A percentile compares a stretch with the other conserved stretches of the same genome.
These are phyloP conservation scores for Corydoras sp. DNA, from an alignment of 2,113 vertebrate species.

Conservation along the genomic window DNA sequence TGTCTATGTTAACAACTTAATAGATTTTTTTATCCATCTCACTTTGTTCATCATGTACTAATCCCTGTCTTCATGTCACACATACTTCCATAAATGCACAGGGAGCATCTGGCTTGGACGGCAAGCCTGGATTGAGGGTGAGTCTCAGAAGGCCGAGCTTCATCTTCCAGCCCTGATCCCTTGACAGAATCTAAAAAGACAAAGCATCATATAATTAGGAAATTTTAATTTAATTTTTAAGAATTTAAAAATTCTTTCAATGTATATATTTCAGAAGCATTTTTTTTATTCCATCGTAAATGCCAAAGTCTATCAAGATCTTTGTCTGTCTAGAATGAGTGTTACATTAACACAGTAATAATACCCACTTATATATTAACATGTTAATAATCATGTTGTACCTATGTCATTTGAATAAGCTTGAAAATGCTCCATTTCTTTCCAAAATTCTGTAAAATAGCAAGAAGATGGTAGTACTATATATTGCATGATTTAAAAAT, in stretches of 20 bases:
- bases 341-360: slow-evolving; percentile 64
- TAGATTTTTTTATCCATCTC: slow-evolving; percentile 34
- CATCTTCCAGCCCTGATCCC: slow-evolving; percentile 47
- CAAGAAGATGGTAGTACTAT: not conserved
- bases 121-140: slow-evolving; percentile 98
- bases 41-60: slow-evolving; percentile 79
- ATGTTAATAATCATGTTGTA: slow-evolving; percentile 43
- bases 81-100: slow-evolving; percentile 87
- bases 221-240: not conserved
- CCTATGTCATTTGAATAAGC: slow-evolving; percentile 36
- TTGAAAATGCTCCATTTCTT: not conserved
- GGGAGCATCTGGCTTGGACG: slow-evolving; percentile 99
- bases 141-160: slow-evolving; percentile 75
- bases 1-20: slow-evolving; percentile 23
- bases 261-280: not conserved
- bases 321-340: slow-evolving; percentile 33
- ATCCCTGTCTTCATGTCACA: slow-evolving; percentile 93
- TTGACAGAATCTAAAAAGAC: slow-evolving; percentile 14
- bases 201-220: not conserved
- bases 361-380: slow-evolving; percentile 70
- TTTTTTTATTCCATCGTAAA: too few species aligned
- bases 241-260: too few species aligned
- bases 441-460: not conserved
- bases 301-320: slow-evolving; percentile 4
- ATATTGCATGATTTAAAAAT: not conserved